Base-by-base conservation (phyloP, 1,140 invertebrate species). In the Aphaenogaster rudis region DNA sequence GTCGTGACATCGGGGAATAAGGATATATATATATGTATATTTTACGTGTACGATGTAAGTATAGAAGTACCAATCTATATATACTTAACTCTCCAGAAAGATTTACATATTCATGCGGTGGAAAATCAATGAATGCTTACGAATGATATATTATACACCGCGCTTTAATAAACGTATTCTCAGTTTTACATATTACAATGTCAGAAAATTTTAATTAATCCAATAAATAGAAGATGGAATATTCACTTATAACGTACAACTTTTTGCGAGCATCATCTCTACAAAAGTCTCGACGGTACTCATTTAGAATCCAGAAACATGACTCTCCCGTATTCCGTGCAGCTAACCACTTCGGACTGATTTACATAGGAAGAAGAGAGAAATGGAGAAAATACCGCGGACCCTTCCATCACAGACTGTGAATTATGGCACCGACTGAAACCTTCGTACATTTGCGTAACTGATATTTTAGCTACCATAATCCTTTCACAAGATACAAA, bases 351-450 rank as follows among this genome's bases (percentile, higher is more conserved):
- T 82, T 61, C 54, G 36, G 17, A 82, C 67, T 61, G 54, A 82
- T 82, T 82, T 82, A 82, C 80, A 82, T 82, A 82, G 67, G 54
- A 74, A 61, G 69, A 84, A 61, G 80, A 61, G 67, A 52, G 57
- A 63, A 67, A 84, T 36, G 21, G 48, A 28, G 69, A 74, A 74
- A 82, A 82, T 61, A 59, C 50, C 28, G 15, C 42, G 42, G 15
- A 45, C 15, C 42, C 21, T 81, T 59, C 79, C 66, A 71, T 81
- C 36, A 71, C 21, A 3, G 39, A 21, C 78, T 36, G 13, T 81
- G 39, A 81, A 17, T 81, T 71, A 59, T 71, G 9, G 33, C 21
- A 54, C n/a, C n/a, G 48, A 81, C 64, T 45, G 21, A n/a, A 59
- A 81, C 17, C 64, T 69, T 69, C 5, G 36, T 59, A 28, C 36